These are phyloP conservation scores for Polypterus senegalus DNA, from an alignment of 2,113 vertebrate species.

Conservation along the genomic window DNA sequence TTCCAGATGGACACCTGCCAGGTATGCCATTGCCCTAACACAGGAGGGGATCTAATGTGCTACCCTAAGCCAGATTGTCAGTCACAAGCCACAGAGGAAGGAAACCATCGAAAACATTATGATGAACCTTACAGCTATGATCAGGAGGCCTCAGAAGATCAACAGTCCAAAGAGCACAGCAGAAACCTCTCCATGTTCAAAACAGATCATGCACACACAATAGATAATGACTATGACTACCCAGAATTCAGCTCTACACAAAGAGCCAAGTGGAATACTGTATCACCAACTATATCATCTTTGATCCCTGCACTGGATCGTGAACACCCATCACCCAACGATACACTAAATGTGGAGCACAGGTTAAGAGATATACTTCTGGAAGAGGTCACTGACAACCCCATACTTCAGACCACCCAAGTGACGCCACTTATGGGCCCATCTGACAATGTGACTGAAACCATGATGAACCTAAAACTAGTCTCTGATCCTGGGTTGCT, in stretches of 20 bases:
- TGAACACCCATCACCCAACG: constrained; percentile 14
- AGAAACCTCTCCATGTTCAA: constrained; percentile 35
- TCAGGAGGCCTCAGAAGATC: constrained; percentile 47
- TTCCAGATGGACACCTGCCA: constrained; percentile 68
- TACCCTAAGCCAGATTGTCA: constrained; percentile 70
- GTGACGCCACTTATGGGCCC: too few relatives aligned
- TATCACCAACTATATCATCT: constrained; percentile 11
- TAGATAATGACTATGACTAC: constrained; percentile 46
- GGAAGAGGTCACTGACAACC: too few relatives aligned
- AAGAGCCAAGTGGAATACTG: constrained; percentile 4
- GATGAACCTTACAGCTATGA: constrained; percentile 56
- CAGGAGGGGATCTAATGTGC: constrained; percentile 76
- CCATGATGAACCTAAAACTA: too few relatives aligned
- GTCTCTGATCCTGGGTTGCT: too few relatives aligned
- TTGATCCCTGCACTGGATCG: constrained; percentile 18
- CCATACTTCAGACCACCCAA: too few relatives aligned
- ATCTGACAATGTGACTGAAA: too few relatives aligned
- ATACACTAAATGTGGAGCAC: constrained; percentile 28
- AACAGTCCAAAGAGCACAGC: constrained; percentile 16
- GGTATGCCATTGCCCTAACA: constrained; percentile 77
- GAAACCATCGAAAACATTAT: constrained; percentile 35
- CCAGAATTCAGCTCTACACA: constrained; percentile 18
- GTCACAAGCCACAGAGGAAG: constrained; percentile 30
- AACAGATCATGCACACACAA: constrained; percentile 27
- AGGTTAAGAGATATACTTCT: constrained; percentile 12